Conservation (phyloP, 2,797 vertebrate species). For the Rallus crepitans region DNA sequence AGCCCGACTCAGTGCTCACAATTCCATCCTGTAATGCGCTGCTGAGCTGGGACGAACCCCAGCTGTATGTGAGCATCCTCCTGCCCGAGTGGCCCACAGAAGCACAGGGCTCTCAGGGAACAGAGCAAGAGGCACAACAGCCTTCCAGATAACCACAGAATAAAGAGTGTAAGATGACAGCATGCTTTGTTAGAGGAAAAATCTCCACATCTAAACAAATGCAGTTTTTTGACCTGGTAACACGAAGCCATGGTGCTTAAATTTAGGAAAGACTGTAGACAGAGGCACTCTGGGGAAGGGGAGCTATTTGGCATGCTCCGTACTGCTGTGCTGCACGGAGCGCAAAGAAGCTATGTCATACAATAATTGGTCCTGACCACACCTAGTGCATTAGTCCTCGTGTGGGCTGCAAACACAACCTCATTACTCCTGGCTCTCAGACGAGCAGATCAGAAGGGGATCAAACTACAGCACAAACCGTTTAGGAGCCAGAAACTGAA, state of each 20-base stretch:
- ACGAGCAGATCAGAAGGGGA: slow-evolving; percentile 7
- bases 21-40: neutral
- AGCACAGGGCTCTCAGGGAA: neutral
- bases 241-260: neutral
- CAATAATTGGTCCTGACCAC: slow-evolving; percentile 85
- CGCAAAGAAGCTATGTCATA: slow-evolving; percentile 77
- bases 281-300: neutral
- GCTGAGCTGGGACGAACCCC: neutral
- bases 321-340: neutral
- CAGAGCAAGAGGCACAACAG: neutral
- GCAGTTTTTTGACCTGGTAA: neutral
- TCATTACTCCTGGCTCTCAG: slow-evolving; percentile 35
- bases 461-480: neutral
- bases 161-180: neutral
- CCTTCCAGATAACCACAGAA: neutral
- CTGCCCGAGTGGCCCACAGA: rapidly evolving
- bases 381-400: slow-evolving; percentile 83
- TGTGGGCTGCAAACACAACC: slow-evolving; percentile 71
- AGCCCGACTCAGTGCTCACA: neutral
- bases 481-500: neutral
- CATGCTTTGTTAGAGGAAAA: neutral
- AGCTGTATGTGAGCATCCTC: neutral
- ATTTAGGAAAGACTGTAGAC: neutral
- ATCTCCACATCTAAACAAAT: neutral
- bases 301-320: neutral